Percentiles rank a stretch among this genome's conserved stretches.
Conservation (phyloP, 2,797 vertebrate genomes). For the Pygocentrus nattereri region DNA sequence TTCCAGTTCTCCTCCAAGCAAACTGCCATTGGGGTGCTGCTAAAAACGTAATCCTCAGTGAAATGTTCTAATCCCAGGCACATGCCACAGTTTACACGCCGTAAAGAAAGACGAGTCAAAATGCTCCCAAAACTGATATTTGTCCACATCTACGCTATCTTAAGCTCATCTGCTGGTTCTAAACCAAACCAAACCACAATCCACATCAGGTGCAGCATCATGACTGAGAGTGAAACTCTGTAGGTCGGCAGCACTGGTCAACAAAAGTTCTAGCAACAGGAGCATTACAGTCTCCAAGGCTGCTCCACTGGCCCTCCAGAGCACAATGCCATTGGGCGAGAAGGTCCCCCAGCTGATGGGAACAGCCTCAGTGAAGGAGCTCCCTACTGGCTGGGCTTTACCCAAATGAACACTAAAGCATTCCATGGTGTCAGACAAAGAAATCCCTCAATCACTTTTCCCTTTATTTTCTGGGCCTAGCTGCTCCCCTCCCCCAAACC, state of each 20-base stretch:
- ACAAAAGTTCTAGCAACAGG: not conserved
- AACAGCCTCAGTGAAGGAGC: slow-evolving; percentile 54
- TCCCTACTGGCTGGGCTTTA: slow-evolving; percentile 72
- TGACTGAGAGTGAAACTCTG: not conserved
- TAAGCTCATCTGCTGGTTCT: slow-evolving; percentile 4
- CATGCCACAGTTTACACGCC: slow-evolving; percentile 74
- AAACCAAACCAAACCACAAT: not conserved
- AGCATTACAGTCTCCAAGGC: slow-evolving; percentile 4
- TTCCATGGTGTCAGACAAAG: slow-evolving; percentile 73
- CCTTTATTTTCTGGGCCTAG: slow-evolving; percentile 39
- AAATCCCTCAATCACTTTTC: slow-evolving; percentile 66
- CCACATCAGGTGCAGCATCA: no score
- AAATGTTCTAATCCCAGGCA: slow-evolving; percentile 85
- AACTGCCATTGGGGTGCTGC: slow-evolving; percentile 65
- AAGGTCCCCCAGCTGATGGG: slow-evolving; percentile 64
- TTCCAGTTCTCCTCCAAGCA: slow-evolving; percentile 60
- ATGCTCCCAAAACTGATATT: slow-evolving; percentile 53
- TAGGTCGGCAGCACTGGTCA: not conserved
- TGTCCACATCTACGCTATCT: slow-evolving; percentile 25
- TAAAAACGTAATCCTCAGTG: slow-evolving; percentile 80
- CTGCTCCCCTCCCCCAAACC: slow-evolving; percentile 40
- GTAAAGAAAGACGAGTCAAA: slow-evolving; percentile 60
- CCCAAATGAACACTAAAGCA: slow-evolving; percentile 69
- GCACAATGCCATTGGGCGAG: slow-evolving; percentile 27
- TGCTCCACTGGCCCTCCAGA: not conserved